Conservation (phyloP, 2,888 invertebrate species). For the Trachelus troglodyta region DNA sequence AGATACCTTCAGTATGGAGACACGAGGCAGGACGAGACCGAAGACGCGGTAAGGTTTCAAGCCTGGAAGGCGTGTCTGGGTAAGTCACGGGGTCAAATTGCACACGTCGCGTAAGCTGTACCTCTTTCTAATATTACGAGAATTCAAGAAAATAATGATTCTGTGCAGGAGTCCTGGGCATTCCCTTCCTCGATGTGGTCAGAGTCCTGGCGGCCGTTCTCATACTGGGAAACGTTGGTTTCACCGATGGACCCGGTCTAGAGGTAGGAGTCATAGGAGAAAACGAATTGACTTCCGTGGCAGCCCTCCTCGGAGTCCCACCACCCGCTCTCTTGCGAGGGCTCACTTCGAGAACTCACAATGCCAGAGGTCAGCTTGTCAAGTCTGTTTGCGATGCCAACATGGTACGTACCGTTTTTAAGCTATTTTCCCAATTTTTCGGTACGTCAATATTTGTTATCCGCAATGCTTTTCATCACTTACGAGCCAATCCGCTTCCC, state of each 20-base stretch:
- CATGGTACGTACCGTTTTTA: constrained; percentile 68
- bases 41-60: constrained; percentile 82
- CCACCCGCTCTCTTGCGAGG: constrained; percentile 82
- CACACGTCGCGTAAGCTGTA: neutral
- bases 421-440: neutral
- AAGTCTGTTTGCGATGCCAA: constrained; percentile 87
- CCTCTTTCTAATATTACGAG: too few species aligned
- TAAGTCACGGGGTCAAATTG: constrained; percentile 34
- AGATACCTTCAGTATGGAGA: constrained; percentile 84
- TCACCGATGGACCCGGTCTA: constrained; percentile 81
- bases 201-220: constrained; percentile 91
- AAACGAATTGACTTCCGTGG: constrained; percentile 86
- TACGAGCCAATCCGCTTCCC: constrained; percentile 22
- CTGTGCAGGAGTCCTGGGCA: constrained; percentile 80
- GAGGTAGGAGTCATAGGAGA: constrained; percentile 85
- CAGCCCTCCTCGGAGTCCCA: constrained; percentile 83
- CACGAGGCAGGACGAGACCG: constrained; percentile 77
- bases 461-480: neutral
- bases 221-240: constrained; percentile 91
- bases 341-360: constrained; percentile 84
- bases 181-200: constrained; percentile 94
- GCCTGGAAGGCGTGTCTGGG: constrained; percentile 92
- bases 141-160: too few species aligned
- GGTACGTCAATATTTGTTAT: neutral
- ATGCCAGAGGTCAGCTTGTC: constrained; percentile 81